phyloP scores from a whole-genome alignment of 2,888 invertebrate genomes.

The Monochamus alternatus region DNA sequence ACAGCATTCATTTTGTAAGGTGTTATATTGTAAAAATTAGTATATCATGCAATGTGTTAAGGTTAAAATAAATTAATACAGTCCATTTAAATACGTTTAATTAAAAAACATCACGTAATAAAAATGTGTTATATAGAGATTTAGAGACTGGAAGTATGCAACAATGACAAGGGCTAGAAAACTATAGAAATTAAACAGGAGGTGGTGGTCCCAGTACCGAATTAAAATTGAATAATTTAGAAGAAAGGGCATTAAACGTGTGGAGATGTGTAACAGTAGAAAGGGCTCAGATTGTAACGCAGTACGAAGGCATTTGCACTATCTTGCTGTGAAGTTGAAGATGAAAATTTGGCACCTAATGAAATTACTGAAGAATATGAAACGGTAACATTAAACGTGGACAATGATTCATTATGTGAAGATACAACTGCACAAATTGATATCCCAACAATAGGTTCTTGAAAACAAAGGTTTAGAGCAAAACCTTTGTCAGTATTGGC shows the following conservation, averaged over 20 bases:
- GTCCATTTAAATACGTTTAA: no score
- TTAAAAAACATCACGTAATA: no score
- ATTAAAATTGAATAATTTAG: slow-evolving; percentile 33
- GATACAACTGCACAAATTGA: not conserved
- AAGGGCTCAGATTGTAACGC: slow-evolving; percentile 10
- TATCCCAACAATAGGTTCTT: not conserved
- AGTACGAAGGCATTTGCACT: slow-evolving; percentile 10
- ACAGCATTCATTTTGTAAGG: no score
- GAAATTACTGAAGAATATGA: not conserved
- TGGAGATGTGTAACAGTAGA: slow-evolving; percentile 42
- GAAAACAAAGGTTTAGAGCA: not conserved
- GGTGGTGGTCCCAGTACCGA: slow-evolving; percentile 28
- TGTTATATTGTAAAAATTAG: no score
- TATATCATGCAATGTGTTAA: no score
- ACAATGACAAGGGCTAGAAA: slow-evolving; percentile 17
- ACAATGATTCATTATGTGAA: not conserved
- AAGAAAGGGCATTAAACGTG: slow-evolving; percentile 38
- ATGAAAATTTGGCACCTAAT: not conserved
- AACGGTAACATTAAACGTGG: not conserved
- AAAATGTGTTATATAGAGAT: not conserved
- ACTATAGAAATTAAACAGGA: slow-evolving; percentile 32
- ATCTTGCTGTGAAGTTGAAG: not conserved
- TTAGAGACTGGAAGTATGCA: no score
- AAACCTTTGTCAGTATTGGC: slow-evolving; percentile 1
- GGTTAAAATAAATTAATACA: no score